phyloP scores from a whole-genome alignment of 2,797 vertebrate genomes.

The Capromys pilorides region DNA sequence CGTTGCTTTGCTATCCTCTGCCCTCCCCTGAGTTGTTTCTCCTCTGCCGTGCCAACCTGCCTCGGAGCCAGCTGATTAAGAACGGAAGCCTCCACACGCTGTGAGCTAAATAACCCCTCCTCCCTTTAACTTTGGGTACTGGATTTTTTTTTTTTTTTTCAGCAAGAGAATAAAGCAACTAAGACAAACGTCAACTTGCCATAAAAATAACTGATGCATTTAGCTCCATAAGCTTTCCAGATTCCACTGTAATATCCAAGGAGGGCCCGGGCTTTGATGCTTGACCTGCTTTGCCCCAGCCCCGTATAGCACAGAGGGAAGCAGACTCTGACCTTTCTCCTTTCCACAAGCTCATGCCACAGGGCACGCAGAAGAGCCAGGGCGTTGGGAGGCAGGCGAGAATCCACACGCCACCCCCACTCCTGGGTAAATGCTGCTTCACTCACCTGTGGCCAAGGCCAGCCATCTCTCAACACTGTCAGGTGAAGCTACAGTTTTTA shows the following conservation, averaged over 20 bases:
- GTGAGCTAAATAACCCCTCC: not conserved
- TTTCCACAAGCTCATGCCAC: not conserved
- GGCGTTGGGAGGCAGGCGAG: not conserved
- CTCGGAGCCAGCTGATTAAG: not conserved
- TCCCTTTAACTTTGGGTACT: not conserved
- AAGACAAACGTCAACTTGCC: conserved; percentile 21
- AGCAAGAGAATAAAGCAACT: not conserved
- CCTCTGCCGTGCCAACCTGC: not conserved
- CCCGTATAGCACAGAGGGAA: not conserved
- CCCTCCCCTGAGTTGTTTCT: not conserved
- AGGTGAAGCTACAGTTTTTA: not conserved
- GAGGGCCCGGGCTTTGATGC: not conserved
- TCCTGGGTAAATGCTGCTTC: not conserved
- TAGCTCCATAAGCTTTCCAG: not conserved
- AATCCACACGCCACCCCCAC: not conserved
- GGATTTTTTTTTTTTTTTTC: not conserved
- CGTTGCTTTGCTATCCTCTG: not conserved
- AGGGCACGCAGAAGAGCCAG: not conserved
- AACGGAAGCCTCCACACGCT: not conserved
- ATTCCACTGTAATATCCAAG: not conserved
- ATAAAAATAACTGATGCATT: not conserved
- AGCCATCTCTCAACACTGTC: not conserved
- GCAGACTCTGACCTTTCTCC: not conserved
- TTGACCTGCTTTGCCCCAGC: not conserved
- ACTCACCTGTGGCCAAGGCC: not conserved